A percentile compares a stretch with the other conserved stretches of the same genome.
Evolutionary conservation across 2,797 vertebrate species (phyloP).

Genomic region (Calcarius lapponicus): DNA sequence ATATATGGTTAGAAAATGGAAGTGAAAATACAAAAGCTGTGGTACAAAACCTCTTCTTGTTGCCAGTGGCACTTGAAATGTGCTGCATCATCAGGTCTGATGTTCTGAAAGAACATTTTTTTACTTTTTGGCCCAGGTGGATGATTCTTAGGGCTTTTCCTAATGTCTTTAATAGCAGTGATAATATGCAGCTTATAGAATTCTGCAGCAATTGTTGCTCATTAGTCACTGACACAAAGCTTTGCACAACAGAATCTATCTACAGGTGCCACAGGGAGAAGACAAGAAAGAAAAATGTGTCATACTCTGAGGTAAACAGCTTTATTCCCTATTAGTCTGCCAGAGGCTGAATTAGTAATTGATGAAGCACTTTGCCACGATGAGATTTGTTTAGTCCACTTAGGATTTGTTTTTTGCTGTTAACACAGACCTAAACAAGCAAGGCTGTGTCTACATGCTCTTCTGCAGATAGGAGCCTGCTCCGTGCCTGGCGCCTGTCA

Average conservation of each 20-base stretch:
- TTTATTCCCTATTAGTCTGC: constrained; percentile 35
- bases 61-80: neutral
- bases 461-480: neutral
- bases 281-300: constrained; percentile 24
- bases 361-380: constrained; percentile 39
- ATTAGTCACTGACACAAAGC: constrained; percentile 31
- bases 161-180: neutral
- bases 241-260: constrained; percentile 8
- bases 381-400: constrained; percentile 42
- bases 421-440: constrained; percentile 31
- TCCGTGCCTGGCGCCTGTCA: neutral
- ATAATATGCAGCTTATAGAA: neutral
- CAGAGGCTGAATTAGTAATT: constrained; percentile 54
- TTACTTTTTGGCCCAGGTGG: neutral
- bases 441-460: neutral
- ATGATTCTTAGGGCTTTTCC: neutral
- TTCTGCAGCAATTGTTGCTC: neutral
- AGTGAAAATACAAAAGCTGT: neutral
- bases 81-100: neutral
- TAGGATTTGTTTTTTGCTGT: neutral
- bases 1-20: neutral
- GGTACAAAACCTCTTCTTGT: neutral
- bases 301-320: constrained; percentile 12
- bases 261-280: constrained; percentile 33
- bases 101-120: neutral